A percentile compares a stretch with the other conserved stretches of the same genome.
Evolutionary conservation across 2,797 vertebrate genomes (phyloP).

Genomic region (Amphiprion clarkii): DNA sequence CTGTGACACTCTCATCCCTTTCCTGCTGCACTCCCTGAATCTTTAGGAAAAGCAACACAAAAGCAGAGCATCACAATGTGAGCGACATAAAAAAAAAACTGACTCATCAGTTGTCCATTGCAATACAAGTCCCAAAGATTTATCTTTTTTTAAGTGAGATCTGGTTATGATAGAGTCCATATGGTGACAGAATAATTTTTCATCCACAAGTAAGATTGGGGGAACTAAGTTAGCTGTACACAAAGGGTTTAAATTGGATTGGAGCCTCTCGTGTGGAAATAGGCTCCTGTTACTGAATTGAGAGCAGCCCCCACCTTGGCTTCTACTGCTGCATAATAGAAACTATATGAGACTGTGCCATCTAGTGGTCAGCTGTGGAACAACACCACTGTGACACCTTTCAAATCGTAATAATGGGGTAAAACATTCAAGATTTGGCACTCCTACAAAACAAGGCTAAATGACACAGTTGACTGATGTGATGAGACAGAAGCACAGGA

Average conservation of each 20-base stretch:
- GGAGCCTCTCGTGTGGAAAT: conserved; percentile 52
- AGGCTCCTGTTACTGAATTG: conserved; percentile 47
- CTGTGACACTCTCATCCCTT: conserved; percentile 22
- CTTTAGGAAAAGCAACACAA: conserved; percentile 40
- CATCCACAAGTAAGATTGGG: conserved; percentile 52
- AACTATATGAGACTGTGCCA: conserved; percentile 75
- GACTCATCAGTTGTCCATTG: conserved; percentile 43
- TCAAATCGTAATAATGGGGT: conserved; percentile 10
- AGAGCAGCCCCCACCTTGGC: conserved; percentile 53
- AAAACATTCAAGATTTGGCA: conserved; percentile 66
- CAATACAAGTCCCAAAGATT: conserved; percentile 51
- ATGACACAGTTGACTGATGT: conserved; percentile 40
- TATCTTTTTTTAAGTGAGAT: conserved; percentile 41
- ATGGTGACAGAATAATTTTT: conserved; percentile 63
- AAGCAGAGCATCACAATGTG: conserved; percentile 46
- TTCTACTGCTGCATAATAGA: conserved; percentile 58
- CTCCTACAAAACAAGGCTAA: conserved; percentile 59
- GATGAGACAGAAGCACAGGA: conserved; percentile 49
- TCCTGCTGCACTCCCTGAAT: conserved; percentile 21
- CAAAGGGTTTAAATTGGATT: conserved; percentile 67
- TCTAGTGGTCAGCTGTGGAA: conserved; percentile 76
- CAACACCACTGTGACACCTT: not conserved
- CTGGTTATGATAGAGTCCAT: conserved; percentile 43
- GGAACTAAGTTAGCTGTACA: conserved; percentile 66
- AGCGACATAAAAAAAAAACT: conserved; percentile 25